Base-by-base conservation (phyloP, 2,888 invertebrate genomes). In the Meganola albula region DNA sequence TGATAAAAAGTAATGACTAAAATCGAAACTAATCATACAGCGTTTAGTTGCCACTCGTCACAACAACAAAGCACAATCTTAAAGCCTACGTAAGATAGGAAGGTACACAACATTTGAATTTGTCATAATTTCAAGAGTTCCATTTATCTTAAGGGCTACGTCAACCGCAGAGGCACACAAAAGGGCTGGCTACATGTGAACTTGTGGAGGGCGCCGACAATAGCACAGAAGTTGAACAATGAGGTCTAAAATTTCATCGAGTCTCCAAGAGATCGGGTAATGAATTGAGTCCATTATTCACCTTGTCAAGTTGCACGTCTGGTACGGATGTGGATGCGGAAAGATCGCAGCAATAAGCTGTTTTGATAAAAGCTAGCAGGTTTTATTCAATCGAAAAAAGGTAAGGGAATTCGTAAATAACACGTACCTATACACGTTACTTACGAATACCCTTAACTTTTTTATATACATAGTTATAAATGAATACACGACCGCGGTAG, bases 141-240 rank as follows among this genome's bases (percentile, higher is more conserved):
- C 79, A 79, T 82, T 82, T 78, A 77, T 82, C 78, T 76, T 66
- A 46, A 40, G 60, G 59, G 63, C 63, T 58, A 58, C 62, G 78
- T 80, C 82, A 78, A 55, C 48, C 54, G 49, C 77, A 82, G 75
- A 63, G 54, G 53, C 58, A 53, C 55, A 77, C 78, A 79, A 80
- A 70, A 60, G 65, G 50, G 27, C 44, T 53, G 53, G 68, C 48
- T 72, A 74, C 72, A 72, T 74, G 72, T 72, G 73, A 63, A 65
- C 62, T 53, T 59, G 56, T 58, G 42, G 55, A 57, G 61, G 68
- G 62, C 50, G 58, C 50, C 44, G 49, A 74, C 69, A 74, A 74
- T 69, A 42, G 67, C 50, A 46, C 55, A 43, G 52, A 40, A 42
- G 29, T 38, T 48, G 55, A 53, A 67, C 68, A 68, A 67, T 65